Percentiles rank a stretch among this genome's conserved stretches.
phyloP scores from a whole-genome alignment of 2,113 vertebrate species.

The Perccottus glenii region DNA sequence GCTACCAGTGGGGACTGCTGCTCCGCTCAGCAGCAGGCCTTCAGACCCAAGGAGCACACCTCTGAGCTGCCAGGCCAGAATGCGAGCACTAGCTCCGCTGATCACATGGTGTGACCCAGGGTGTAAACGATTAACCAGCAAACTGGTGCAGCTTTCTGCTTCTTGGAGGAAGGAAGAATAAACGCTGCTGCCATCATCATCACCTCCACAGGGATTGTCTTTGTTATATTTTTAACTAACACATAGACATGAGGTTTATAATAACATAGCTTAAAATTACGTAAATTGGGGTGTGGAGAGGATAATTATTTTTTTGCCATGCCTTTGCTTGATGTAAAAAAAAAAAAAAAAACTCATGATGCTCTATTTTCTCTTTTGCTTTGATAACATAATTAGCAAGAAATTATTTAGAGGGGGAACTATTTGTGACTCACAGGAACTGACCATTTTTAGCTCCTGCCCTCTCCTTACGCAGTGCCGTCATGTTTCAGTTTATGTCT shows the following conservation, averaged over 20 bases:
- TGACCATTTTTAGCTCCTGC: constrained; percentile 2
- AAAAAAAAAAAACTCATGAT: constrained; percentile 27
- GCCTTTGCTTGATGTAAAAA: constrained; percentile 25
- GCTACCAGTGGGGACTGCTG: constrained; percentile 67
- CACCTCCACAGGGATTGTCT: constrained; percentile 44
- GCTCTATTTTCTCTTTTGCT: constrained; percentile 26
- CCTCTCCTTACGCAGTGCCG: constrained; percentile 17
- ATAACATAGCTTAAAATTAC: constrained; percentile 40
- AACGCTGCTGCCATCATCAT: constrained; percentile 33
- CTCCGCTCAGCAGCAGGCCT: constrained; percentile 55
- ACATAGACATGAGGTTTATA: constrained; percentile 39
- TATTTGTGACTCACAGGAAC: constrained; percentile 49
- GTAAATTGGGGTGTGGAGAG: constrained; percentile 25
- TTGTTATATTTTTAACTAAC: constrained; percentile 49
- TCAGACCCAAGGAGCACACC: constrained; percentile 63
- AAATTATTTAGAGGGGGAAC: constrained; percentile 32
- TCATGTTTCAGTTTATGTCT: constrained; percentile 29
- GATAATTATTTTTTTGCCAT: constrained; percentile 12
- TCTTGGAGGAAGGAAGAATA: constrained; percentile 20
- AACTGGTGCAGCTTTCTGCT: constrained; percentile 29
- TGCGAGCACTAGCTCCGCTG: constrained; percentile 64
- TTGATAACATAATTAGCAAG: background rate
- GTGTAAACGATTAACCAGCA: constrained; percentile 37
- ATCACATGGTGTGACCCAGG: constrained; percentile 75
- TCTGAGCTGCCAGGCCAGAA: constrained; percentile 55